These are phyloP conservation scores for Cryptus armator DNA, from an alignment of 2,888 invertebrate genomes.

Conservation along the genomic window DNA sequence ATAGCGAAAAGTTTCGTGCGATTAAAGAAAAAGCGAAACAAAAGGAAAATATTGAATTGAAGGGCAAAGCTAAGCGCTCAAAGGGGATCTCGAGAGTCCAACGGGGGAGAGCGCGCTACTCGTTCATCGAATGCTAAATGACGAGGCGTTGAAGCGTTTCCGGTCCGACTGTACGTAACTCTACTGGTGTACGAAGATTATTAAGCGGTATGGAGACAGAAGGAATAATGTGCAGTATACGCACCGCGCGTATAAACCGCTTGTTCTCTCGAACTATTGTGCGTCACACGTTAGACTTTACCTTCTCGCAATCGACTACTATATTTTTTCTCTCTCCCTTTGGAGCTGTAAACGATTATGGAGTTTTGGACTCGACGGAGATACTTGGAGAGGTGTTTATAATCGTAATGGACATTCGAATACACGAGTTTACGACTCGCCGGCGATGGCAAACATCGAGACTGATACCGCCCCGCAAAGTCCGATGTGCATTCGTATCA, in stretches of 20 bases:
- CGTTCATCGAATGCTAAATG: slow-evolving; percentile 64
- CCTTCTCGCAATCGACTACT: slow-evolving; percentile 35
- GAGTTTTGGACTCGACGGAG: slow-evolving; percentile 35
- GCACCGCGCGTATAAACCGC: slow-evolving; percentile 33
- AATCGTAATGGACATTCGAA: no score
- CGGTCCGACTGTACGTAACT: slow-evolving; percentile 41
- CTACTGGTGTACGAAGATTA: background rate
- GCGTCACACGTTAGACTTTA: slow-evolving; percentile 56
- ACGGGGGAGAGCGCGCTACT: slow-evolving; percentile 10
- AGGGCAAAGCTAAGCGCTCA: slow-evolving; percentile 16
- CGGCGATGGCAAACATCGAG: background rate
- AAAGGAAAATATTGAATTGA: background rate
- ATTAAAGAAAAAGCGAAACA: background rate
- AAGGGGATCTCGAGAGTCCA: slow-evolving; percentile 14
- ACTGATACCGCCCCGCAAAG: background rate
- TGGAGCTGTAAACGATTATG: slow-evolving; percentile 5
- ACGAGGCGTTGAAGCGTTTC: slow-evolving; percentile 62
- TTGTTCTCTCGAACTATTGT: slow-evolving; percentile 23
- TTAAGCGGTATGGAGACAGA: background rate
- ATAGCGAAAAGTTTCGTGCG: background rate
- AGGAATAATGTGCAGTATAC: background rate
- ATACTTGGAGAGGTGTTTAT: background rate
- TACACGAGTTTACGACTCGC: background rate
- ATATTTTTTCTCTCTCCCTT: slow-evolving; percentile 8
- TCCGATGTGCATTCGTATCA: slow-evolving; percentile 17